These are phyloP conservation scores for Equus przewalskii DNA, from an alignment of 2,113 vertebrate species.

Conservation along the genomic window DNA sequence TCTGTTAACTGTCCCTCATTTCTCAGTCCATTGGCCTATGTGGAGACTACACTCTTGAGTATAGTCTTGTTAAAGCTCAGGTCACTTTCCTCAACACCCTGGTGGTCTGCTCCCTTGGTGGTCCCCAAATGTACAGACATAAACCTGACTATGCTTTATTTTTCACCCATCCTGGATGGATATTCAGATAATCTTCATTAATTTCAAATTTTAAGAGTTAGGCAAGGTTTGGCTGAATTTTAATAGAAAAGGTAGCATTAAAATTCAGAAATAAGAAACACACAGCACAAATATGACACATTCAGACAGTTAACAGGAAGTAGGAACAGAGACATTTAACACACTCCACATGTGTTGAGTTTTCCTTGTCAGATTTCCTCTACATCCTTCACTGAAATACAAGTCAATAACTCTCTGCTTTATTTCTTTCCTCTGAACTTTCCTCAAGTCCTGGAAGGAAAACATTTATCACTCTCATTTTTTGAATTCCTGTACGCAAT, in stretches of 20 bases:
- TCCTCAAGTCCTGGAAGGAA: neutral
- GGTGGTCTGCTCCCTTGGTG: neutral
- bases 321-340: neutral
- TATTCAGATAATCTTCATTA: neutral
- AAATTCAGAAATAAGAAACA: neutral
- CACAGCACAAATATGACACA: neutral
- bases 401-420: neutral
- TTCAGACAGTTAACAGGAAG: neutral
- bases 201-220: neutral
- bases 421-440: neutral
- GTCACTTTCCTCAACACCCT: neutral
- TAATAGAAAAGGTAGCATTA: neutral
- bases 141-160: neutral
- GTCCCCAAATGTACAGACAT: neutral
- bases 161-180: neutral
- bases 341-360: neutral
- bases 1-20: neutral
- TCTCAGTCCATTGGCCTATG: neutral
- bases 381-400: neutral
- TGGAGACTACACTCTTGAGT: neutral
- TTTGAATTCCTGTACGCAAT: neutral
- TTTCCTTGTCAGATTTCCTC: neutral
- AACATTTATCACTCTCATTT: no score
- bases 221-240: neutral
- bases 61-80: neutral